A percentile compares a stretch with the other conserved stretches of the same genome.
Evolutionary conservation across 2,797 vertebrate genomes (phyloP).

Genomic region (Benthosema pterotum): DNA sequence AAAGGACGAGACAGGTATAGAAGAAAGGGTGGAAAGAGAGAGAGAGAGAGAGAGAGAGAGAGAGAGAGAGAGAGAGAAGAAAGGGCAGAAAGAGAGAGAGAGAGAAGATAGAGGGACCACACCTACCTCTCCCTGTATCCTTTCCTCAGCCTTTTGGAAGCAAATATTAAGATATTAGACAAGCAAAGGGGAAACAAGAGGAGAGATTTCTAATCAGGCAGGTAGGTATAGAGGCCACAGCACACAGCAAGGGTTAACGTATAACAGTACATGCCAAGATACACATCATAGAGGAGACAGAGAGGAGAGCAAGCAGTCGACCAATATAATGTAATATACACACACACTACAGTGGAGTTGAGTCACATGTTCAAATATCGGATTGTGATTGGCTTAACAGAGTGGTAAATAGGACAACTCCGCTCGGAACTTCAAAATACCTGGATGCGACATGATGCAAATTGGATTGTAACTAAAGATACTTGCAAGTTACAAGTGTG

Average conservation of each 20-base stretch:
- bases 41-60: slow-evolving; percentile 28
- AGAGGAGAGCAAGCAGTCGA: slow-evolving; percentile 10
- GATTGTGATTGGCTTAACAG: no score
- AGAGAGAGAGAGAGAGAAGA: slow-evolving; percentile 33
- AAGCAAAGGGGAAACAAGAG: slow-evolving; percentile 42
- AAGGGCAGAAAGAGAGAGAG: not conserved
- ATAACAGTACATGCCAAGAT: no score
- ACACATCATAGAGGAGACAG: not conserved
- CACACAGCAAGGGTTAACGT: slow-evolving; percentile 4
- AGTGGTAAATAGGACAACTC: no score
- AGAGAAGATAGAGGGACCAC: slow-evolving; percentile 30
- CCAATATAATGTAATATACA: not conserved
- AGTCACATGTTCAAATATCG: no score
- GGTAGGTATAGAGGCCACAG: no score
- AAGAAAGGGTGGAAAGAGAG: not conserved
- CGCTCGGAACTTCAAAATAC: no score
- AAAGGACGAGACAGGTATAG: slow-evolving; percentile 1
- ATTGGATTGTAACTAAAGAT: no score
- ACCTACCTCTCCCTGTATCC: slow-evolving; percentile 77
- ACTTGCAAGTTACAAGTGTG: no score
- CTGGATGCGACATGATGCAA: no score
- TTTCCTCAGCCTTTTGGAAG: slow-evolving; percentile 74
- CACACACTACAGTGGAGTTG: no score
- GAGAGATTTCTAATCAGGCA: not conserved
- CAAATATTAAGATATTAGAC: slow-evolving; percentile 56